phyloP scores from a whole-genome alignment of 2,888 invertebrate genomes.

The Eledona agricola region DNA sequence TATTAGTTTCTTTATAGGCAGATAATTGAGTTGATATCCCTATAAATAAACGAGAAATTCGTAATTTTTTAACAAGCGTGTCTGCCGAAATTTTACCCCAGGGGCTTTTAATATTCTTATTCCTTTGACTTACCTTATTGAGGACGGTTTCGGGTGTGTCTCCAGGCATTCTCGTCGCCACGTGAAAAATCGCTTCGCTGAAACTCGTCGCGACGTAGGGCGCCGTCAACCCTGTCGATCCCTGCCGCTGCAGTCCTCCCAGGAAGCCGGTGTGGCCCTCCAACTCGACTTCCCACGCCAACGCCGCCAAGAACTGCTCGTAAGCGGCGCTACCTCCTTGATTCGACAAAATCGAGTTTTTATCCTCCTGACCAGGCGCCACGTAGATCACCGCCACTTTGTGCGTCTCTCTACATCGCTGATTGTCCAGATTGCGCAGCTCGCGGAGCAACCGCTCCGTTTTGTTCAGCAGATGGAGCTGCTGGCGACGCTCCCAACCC shows the following conservation, averaged over 20 bases:
- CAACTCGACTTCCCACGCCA: slow-evolving; percentile 87
- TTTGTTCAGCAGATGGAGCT: slow-evolving; percentile 86
- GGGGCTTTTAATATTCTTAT: too few relatives aligned
- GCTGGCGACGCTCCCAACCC: slow-evolving; percentile 86
- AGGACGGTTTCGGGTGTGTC: slow-evolving; percentile 86
- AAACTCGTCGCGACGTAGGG: slow-evolving; percentile 96
- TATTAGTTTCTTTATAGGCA: too few relatives aligned
- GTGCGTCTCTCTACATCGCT: slow-evolving; percentile 91
- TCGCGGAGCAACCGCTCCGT: slow-evolving; percentile 90
- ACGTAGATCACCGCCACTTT: slow-evolving; percentile 98
- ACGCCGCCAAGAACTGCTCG: slow-evolving; percentile 77
- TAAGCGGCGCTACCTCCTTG: slow-evolving; percentile 91
- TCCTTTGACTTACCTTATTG: slow-evolving; percentile 74
- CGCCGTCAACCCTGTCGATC: slow-evolving; percentile 90
- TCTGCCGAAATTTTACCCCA: too few relatives aligned
- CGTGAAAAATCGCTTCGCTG: slow-evolving; percentile 95
- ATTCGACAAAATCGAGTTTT: slow-evolving; percentile 92
- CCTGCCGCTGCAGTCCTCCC: slow-evolving; percentile 91
- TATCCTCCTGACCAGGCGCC: slow-evolving; percentile 96
- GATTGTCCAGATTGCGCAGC: slow-evolving; percentile 90
- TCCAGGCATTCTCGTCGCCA: slow-evolving; percentile 96
- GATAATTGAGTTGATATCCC: too few relatives aligned
- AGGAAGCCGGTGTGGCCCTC: slow-evolving; percentile 95
- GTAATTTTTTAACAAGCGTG: too few relatives aligned
- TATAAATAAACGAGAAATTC: too few relatives aligned